Evolutionary conservation across 2,797 vertebrate genomes (phyloP), one percentile per base, ranked within the genome.

Genomic region (Microctenopoma stevenorrisi): DNA sequence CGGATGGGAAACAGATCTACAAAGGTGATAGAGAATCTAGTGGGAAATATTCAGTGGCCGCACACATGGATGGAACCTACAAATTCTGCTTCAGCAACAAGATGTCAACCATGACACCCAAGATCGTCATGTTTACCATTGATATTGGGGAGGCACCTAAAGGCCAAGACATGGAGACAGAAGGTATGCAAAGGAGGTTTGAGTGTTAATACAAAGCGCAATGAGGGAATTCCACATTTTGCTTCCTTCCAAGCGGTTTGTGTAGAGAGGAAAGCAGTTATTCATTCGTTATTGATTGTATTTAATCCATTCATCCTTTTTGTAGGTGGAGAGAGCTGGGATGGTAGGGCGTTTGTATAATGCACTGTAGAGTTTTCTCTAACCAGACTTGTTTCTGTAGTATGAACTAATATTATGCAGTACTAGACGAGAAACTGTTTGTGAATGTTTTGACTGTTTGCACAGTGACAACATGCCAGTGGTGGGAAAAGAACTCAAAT

Each of bases 81-180:
- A 98, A 97, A 88, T 99, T 99, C 71, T 99, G 98, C 91, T 99
- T 99, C 87, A 98, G 98, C 92, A 99, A 99, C 89, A 97, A 97
- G 90, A 99, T 99, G 97, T 99, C 98, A 50, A 99, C 98, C 63
- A 99, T 99, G 98, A 99, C 98, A 10, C 98, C 98, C 40, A 99
- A 99, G 92, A 98, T 99, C 42, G 97, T 99, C 78, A 99, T 99
- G 98, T 99, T 99, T 94, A 98, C 98, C 64, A 98, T 99, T 2
- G 98, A 99, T 33, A 98, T 98, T 0, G 98, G 98, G 76, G 98
- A 99, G 85, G 97, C 97, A 26, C 98, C 98, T 0, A 98, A 98
- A 88, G 96, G 96, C 57, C 96, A 99, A 14, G 97, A 97, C 89
- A 99, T 98, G 97, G 97, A 98, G 88, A 98, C 98, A 16, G 98